Evolutionary conservation across 2,113 vertebrate genomes (phyloP), one percentile per base, ranked within the genome.

Genomic region (Eira barbara): DNA sequence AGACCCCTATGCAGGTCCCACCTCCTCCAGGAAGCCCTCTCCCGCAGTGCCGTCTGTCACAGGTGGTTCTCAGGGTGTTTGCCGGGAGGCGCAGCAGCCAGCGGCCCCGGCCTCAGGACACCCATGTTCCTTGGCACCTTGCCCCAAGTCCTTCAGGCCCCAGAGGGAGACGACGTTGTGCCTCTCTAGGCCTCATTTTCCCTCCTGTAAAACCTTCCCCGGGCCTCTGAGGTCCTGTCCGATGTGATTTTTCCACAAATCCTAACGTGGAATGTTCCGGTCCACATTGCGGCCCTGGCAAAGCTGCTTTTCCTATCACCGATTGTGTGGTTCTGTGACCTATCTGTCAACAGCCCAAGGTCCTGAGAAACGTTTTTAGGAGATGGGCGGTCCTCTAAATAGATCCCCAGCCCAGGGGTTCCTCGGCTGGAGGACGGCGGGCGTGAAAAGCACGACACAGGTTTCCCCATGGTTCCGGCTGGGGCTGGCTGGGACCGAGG

Each of bases 21-120:
- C 45, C 6, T 57, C 59, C 71, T 69, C 61, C 36, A 20, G 63
- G 52, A 52, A 65, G 27, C 15, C 42, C 39, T 18, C 39, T 34
- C 55, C 39, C 6, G 31, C 2, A 39, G 59, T 14, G 29, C 27
- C 45, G 0, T 15, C 2, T 23, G 1, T 63, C 49, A 36, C 36
- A 34, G 4, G 13, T 4, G 49, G 45, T 17, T 23, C 29, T 36
- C 15, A 9, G 31, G 0, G 0, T 20, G 7, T 25, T 82, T 63
- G 31, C 42, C 7, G 17, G 0, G 1, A 14, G 23, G 25, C 1
- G 0, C 0, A 0, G 59, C 0, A 4, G 57, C 57, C 57, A 12
- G 52, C 1, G 1, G n/a, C 7, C 8, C 25, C 4, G 25, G n/a
- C 29, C 1, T 7, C 20, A 1, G 21, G 36, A 81, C 20, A 0